Percentiles rank a stretch among this genome's conserved stretches.
Evolutionary conservation across 2,888 invertebrate species (phyloP).

Genomic region (Helobdella robusta): DNA sequence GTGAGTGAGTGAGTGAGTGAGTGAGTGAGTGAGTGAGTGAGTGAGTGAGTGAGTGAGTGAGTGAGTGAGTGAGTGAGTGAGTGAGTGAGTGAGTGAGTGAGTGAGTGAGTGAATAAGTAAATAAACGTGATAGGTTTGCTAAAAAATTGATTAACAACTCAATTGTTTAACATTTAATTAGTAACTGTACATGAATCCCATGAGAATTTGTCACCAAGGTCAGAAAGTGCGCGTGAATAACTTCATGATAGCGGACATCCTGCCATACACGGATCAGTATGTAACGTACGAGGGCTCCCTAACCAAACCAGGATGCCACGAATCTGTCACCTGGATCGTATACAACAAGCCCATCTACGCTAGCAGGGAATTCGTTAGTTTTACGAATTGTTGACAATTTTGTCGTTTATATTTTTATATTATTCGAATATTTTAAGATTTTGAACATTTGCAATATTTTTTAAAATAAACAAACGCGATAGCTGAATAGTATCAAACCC

Average conservation of each 20-base stretch:
- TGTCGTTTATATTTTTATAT: too few species aligned
- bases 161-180: background rate
- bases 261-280: constrained; percentile 53
- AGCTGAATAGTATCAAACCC: background rate
- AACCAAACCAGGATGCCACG: constrained; percentile 93
- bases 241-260: constrained; percentile 31
- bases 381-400: background rate
- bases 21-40: too few species aligned
- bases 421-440: too few species aligned
- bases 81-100: too few species aligned
- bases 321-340: constrained; percentile 97
- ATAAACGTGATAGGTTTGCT: too few species aligned
- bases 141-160: background rate
- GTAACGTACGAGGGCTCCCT: constrained; percentile 96
- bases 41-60: too few species aligned
- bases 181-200: background rate
- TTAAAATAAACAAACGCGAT: background rate
- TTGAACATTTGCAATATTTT: too few species aligned
- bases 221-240: constrained; percentile 32
- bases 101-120: too few species aligned
- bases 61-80: too few species aligned
- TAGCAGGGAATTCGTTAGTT: constrained; percentile 78
- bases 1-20: too few species aligned
- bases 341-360: constrained; percentile 95
- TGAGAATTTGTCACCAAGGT: constrained; percentile 21